These are phyloP conservation scores for Octodon degus DNA, from an alignment of 2,113 vertebrate species.

Conservation along the genomic window DNA sequence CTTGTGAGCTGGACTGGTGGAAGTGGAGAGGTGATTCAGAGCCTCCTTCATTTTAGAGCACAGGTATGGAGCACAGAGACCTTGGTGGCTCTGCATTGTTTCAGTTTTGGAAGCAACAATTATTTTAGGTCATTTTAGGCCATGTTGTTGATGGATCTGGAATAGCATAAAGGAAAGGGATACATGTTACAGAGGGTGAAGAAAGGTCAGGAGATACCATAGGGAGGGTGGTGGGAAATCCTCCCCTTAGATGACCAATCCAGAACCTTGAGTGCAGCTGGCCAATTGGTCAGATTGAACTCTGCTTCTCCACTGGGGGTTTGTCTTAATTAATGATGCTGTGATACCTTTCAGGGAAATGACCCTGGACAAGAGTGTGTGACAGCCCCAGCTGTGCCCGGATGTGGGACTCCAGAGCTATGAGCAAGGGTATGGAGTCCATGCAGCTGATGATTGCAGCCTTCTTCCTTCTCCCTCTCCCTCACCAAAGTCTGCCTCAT, in stretches of 20 bases:
- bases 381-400: slow-evolving; percentile 43
- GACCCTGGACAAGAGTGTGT: slow-evolving; percentile 69
- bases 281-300: slow-evolving; percentile 74
- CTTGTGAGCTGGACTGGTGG: not conserved
- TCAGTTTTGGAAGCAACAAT: slow-evolving; percentile 79
- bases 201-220: slow-evolving; percentile 70
- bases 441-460: not conserved
- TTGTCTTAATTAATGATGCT: slow-evolving; percentile 77
- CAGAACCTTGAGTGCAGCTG: slow-evolving; percentile 70
- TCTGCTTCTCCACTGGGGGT: slow-evolving; percentile 71
- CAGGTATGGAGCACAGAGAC: slow-evolving; percentile 7
- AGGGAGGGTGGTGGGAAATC: slow-evolving; percentile 57
- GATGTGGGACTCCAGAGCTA: rapidly evolving
- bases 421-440: not conserved
- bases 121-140: slow-evolving; percentile 78
- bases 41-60: not conserved
- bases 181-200: slow-evolving; percentile 75
- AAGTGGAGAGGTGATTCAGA: rapidly evolving
- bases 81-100: slow-evolving; percentile 64
- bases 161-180: slow-evolving; percentile 81
- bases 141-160: slow-evolving; percentile 81
- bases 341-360: slow-evolving; percentile 73
- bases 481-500: not conserved
- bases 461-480: not conserved
- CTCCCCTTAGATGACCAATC: slow-evolving; percentile 73